Conservation (phyloP, 2,888 invertebrate genomes). For the Dexiosoma caninum region DNA sequence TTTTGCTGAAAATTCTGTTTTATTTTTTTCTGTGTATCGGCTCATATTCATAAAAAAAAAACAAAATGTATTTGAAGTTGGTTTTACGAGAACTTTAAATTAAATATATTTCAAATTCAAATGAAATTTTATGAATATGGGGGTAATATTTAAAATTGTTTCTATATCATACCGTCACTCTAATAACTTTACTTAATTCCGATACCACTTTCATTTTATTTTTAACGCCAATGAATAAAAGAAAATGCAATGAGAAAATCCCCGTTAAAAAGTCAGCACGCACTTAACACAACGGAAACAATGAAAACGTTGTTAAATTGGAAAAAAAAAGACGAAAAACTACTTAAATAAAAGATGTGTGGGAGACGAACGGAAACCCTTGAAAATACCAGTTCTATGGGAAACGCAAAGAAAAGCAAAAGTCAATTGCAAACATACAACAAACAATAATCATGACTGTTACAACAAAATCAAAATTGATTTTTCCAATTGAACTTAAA, state of each 20-base stretch:
- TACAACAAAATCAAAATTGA: slow-evolving; percentile 52
- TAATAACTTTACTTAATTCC: slow-evolving; percentile 35
- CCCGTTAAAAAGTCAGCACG: slow-evolving; percentile 52
- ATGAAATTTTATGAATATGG: no score
- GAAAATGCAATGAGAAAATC: not conserved
- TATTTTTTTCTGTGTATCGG: no score
- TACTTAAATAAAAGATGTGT: slow-evolving; percentile 32
- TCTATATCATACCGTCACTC: no score
- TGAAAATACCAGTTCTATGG: slow-evolving; percentile 20
- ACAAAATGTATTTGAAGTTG: no score
- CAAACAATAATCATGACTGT: slow-evolving; percentile 47
- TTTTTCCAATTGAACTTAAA: slow-evolving; percentile 59
- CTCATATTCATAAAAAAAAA: no score
- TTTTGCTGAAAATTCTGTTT: no score
- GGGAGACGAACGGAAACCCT: slow-evolving; percentile 21
- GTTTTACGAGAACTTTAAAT: no score
- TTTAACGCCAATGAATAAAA: slow-evolving; percentile 3
- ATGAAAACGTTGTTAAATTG: slow-evolving; percentile 43
- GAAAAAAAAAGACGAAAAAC: slow-evolving; percentile 20
- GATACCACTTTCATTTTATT: not conserved
- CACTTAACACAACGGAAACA: slow-evolving; percentile 61
- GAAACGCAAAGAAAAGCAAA: not conserved
- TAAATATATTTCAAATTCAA: no score
- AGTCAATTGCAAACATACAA: not conserved
- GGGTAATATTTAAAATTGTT: no score